These are phyloP conservation scores for Origma solitaria DNA, from an alignment of 2,113 vertebrate species.

Conservation along the genomic window DNA sequence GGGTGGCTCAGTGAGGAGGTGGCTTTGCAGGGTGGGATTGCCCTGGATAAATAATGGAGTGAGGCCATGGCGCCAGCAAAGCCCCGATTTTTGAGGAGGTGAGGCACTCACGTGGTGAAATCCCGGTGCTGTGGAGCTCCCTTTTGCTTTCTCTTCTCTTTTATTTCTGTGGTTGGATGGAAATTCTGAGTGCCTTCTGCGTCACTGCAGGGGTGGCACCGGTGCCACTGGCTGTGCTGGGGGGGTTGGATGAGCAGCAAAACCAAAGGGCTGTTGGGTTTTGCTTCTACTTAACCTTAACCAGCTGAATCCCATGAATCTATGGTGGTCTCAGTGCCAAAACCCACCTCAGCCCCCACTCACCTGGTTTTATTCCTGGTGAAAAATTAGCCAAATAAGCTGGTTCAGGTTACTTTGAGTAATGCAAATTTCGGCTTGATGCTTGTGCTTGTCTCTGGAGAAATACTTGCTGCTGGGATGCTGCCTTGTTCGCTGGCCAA, in stretches of 20 bases:
- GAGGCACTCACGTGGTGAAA: rapidly evolving
- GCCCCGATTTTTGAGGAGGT: rapidly evolving
- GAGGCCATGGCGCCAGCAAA: rapidly evolving
- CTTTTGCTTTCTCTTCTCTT: not conserved
- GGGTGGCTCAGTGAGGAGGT: not conserved
- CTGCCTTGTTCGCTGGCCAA: rapidly evolving
- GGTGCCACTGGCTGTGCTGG: rapidly evolving
- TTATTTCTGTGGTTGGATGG: rapidly evolving
- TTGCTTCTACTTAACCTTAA: not conserved
- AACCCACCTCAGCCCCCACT: not conserved
- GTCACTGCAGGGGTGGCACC: rapidly evolving
- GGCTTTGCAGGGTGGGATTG: not conserved
- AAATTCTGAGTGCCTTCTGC: rapidly evolving
- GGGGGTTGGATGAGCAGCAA: not conserved
- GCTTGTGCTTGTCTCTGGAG: not conserved
- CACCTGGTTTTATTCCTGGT: not conserved
- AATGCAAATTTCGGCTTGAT: not conserved
- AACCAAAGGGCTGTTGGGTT: not conserved
- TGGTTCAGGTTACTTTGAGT: not conserved
- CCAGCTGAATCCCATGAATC: not conserved
- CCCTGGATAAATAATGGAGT: rapidly evolving
- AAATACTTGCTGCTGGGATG: not conserved
- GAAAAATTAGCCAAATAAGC: not conserved
- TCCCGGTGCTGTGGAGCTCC: rapidly evolving
- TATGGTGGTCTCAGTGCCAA: not conserved